Evolutionary conservation across 2,113 vertebrate species (phyloP).

Genomic region (Hippocampus comes): DNA sequence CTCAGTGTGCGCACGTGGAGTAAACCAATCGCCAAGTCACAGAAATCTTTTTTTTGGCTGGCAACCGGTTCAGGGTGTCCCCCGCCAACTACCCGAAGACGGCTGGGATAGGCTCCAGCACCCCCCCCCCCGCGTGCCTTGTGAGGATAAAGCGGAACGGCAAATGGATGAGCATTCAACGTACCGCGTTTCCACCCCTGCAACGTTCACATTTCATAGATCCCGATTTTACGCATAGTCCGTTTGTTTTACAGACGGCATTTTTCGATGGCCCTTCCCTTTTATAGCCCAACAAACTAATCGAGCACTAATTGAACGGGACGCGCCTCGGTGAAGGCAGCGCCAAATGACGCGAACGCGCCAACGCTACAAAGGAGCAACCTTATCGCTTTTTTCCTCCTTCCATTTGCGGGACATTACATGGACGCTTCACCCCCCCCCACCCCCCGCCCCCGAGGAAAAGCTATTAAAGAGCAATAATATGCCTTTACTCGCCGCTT

Average conservation of each 20-base stretch:
- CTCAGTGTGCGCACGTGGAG: not conserved
- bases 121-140: not conserved
- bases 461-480: conserved; percentile 47
- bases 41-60: not conserved
- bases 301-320: not conserved
- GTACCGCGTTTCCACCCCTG: no score
- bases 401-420: conserved; percentile 39
- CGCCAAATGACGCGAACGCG: not conserved
- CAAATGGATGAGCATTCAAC: no score
- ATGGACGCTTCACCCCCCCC: conserved; percentile 13
- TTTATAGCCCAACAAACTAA: not conserved
- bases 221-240: no score
- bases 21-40: not conserved
- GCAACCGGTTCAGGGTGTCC: no score
- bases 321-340: not conserved
- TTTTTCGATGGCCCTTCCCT: not conserved
- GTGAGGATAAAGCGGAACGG: no score
- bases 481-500: conserved; percentile 20
- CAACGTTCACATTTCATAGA: no score
- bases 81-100: no score
- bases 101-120: no score
- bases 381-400: not conserved
- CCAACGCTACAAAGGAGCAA: not conserved
- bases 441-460: not conserved
- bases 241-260: not conserved